phyloP scores from a whole-genome alignment of 2,113 vertebrate genomes.

The Rostratula benghalensis region DNA sequence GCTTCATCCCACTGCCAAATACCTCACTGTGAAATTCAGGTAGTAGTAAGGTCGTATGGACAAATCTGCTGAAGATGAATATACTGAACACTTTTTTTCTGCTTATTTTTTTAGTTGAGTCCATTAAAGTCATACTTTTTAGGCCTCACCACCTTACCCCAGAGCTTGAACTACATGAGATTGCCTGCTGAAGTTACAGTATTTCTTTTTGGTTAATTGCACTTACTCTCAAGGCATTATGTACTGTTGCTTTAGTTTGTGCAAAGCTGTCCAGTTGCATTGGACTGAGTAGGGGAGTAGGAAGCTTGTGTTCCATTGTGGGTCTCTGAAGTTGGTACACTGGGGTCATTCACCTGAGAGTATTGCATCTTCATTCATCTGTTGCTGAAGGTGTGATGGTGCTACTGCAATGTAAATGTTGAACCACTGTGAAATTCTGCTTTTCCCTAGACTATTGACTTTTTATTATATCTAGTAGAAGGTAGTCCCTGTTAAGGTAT shows the following conservation, averaged over 20 bases:
- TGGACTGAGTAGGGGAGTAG: not conserved
- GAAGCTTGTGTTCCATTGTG: not conserved
- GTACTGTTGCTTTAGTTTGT: not conserved
- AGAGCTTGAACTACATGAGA: not conserved
- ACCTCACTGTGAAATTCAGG: not conserved
- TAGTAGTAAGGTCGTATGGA: not conserved
- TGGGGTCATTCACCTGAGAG: not conserved
- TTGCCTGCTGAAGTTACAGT: not conserved
- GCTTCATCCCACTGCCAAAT: not conserved
- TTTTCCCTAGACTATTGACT: not conserved
- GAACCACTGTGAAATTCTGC: not conserved
- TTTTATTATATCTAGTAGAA: not conserved
- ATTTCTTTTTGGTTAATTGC: not conserved
- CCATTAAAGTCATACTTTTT: not conserved
- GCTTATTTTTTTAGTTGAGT: not conserved
- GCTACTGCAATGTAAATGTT: not conserved
- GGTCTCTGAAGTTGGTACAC: not conserved
- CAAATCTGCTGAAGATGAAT: not conserved
- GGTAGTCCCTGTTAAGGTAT: not conserved
- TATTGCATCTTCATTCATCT: not conserved
- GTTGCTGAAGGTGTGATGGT: not conserved
- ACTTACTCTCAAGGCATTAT: not conserved
- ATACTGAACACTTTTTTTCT: not conserved
- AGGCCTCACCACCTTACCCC: not conserved
- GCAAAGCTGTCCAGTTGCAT: not conserved